Evolutionary conservation across 2,797 vertebrate species (phyloP), one percentile per base, ranked within the genome.

Genomic region (Halcyon badia): DNA sequence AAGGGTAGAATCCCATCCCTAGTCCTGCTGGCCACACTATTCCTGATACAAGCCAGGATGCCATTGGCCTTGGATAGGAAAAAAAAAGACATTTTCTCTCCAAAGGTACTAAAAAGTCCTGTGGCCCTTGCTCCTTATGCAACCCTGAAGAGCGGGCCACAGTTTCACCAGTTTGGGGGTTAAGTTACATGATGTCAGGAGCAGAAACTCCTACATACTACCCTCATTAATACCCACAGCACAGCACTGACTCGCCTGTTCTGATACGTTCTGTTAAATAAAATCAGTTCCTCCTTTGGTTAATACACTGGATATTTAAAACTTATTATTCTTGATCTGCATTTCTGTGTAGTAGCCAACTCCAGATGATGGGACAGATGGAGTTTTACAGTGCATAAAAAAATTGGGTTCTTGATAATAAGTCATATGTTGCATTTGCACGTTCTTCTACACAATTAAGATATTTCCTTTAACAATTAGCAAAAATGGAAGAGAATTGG

Each of bases 281-380:
- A 95, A 93, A 62, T 73, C 87, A 66, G 21, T 87, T 61, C 61
- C 73, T 81, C n/a, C 68, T 93, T 95, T 94, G 44, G 82, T 83
- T 93, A 94, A 95, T 85, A 71, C 37, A 30, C 52, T 83, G 83
- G 81, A 72, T 96, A 94, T 94, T 90, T 95, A 83, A 96, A 93
- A 94, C 26, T 62, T 96, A 52, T 80, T 95, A 84, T 94, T 95
- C 83, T 93, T 89, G 85, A 49, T 75, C 51, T 80, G 52, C 25
- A 3, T 88, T 85, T 83, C 28, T 83, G 49, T 83, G 51, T 79
- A 96, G 60, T 83, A 93, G 94, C 95, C 94, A 95, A 86, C 87
- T 94, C 71, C 87, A 93, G 92, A 96, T 88, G 80, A 96, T 1
- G 7, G 83, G 69, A 97, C 96, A 96, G 95, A 94, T 90, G 94